Evolutionary conservation across 2,113 vertebrate species (phyloP).

Genomic region (Melanocharis versteri): DNA sequence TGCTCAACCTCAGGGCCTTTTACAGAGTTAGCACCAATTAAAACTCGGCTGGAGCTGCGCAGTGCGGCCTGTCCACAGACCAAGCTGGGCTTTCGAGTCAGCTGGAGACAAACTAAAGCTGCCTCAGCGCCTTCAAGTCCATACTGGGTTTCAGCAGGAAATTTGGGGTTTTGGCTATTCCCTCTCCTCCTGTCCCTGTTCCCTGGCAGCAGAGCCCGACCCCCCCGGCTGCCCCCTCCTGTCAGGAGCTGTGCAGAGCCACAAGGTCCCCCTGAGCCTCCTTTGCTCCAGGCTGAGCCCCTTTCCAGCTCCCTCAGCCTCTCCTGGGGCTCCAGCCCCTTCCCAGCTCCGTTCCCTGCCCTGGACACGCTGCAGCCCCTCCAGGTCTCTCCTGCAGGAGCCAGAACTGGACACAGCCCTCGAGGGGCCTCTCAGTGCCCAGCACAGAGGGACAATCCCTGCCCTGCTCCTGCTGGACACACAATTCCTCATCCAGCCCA

Average conservation of each 20-base stretch:
- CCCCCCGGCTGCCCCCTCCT: neutral
- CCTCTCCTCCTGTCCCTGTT: neutral
- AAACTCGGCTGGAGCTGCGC: neutral
- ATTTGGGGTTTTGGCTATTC: rapidly evolving
- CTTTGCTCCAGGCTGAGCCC: neutral
- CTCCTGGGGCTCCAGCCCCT: neutral
- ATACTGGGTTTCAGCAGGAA: neutral
- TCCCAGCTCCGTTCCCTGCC: neutral
- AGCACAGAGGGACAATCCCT: neutral
- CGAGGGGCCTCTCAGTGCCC: neutral
- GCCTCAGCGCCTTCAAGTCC: neutral
- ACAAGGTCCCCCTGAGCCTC: neutral
- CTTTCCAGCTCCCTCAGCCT: neutral
- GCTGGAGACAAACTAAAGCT: neutral
- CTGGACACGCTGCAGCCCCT: neutral
- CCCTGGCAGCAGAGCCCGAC: neutral
- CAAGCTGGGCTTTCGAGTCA: neutral
- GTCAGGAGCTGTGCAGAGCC: neutral
- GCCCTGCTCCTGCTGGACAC: neutral
- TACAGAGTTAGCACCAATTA: neutral
- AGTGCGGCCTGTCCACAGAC: neutral
- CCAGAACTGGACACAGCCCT: neutral
- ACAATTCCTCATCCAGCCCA: neutral
- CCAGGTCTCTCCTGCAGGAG: neutral
- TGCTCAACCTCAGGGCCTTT: neutral